phyloP scores from a whole-genome alignment of 2,797 vertebrate genomes.

The Fistularia tabacaria region DNA sequence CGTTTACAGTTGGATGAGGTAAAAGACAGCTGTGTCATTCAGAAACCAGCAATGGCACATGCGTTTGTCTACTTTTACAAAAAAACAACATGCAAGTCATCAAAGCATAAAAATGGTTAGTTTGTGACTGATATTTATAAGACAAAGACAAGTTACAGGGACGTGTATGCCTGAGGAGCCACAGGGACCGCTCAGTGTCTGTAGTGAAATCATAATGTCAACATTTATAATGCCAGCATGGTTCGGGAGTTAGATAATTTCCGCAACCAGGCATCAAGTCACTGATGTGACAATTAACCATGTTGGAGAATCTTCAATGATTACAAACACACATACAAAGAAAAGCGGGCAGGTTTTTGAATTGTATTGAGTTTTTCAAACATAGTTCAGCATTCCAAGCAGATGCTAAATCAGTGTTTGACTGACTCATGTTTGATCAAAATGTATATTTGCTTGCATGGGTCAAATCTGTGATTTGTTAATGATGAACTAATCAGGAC shows the following conservation, averaged over 20 bases:
- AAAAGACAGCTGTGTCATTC: no score
- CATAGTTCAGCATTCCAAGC: no score
- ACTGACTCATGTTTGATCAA: no score
- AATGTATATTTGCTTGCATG: no score
- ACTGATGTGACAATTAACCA: conserved; percentile 30
- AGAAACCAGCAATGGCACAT: no score
- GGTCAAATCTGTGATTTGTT: no score
- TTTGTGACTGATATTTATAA: conserved; percentile 30
- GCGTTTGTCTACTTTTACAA: no score
- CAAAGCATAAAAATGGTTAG: neutral
- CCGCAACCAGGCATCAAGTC: conserved; percentile 13
- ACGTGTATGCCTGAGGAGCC: neutral
- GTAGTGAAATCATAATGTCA: conserved; percentile 19
- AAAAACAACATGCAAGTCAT: neutral
- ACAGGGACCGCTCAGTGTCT: neutral
- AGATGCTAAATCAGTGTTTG: no score
- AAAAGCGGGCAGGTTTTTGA: neutral
- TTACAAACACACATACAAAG: neutral
- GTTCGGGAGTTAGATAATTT: conserved; percentile 12
- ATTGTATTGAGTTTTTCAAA: no score
- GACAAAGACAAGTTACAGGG: neutral
- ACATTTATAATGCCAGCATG: conserved; percentile 33
- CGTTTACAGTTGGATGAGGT: no score
- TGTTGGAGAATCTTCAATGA: neutral
- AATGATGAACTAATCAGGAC: no score